Base-by-base conservation (phyloP, 1,140 invertebrate species). In the Geopemphigus sp. region DNA sequence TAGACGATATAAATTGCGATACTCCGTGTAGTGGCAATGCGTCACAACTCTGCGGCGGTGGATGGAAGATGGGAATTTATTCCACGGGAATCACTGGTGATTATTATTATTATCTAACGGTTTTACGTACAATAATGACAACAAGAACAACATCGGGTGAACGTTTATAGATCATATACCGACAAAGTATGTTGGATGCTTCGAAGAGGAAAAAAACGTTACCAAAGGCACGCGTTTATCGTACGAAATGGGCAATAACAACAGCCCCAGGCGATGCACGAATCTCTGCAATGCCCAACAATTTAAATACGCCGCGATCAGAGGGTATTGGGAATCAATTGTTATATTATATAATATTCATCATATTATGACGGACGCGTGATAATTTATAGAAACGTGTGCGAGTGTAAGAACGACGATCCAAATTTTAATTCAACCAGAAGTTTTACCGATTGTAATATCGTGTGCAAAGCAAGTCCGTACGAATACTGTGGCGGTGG, bases 71-170 rank as follows among this genome's bases (percentile, higher is more conserved):
- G 85, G 94, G 94, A 86, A 86, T 97, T 74, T 96, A 90, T 87
- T 90, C 92, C 85, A 97, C 95, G 68, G 95, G 95, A 82, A 90
- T 96, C 84, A 88, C 90, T 85, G 93, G 93, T 94, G 86, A 87
- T 85, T 56, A 57, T 29, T 86, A 87, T 85, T 56, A 57, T 29
- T 29, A 26, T 15, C 8, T 61, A 61, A 26, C n/a, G n/a, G n/a
- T 61, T 29, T 29, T 61, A 61, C 24, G 26, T 29, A 15, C 26
- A 56, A 39, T 39, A 15, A 24, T 10, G 24, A 39, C 1, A 32
- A 19, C 1, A 29, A 17, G 26, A 61, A 63, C 19, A 32, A 29
- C 10, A 32, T 32, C n/a, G n/a, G 32, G 3, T 4, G 32, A 8
- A 39, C 32, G 19, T 61, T 61, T 47, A 61, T 19, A 76, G 73